Conservation (phyloP, 2,888 invertebrate genomes). For the Pycnomerus fuliginosus region DNA sequence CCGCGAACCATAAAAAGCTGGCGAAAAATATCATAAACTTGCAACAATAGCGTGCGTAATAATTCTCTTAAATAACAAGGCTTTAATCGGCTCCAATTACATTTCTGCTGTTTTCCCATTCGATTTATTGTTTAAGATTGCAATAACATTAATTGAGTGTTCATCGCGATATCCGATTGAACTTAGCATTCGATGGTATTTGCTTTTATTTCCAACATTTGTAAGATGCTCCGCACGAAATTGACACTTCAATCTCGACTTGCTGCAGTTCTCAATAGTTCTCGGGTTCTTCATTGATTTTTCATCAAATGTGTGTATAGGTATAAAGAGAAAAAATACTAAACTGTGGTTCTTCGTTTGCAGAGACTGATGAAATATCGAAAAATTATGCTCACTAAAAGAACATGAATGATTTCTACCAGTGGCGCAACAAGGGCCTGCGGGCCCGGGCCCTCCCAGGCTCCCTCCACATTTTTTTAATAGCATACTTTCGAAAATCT, state of each 20-base stretch:
- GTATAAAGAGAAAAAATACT: no score
- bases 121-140: slow-evolving; percentile 30
- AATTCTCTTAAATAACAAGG: slow-evolving; percentile 15
- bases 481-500: no score
- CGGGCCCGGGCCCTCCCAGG: no score
- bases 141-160: slow-evolving; percentile 33
- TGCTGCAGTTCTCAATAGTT: slow-evolving; percentile 33
- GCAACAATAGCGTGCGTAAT: slow-evolving; percentile 5
- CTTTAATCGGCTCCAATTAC: slow-evolving; percentile 24
- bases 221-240: slow-evolving; percentile 35
- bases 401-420: no score
- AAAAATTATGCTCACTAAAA: no score
- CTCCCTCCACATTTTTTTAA: no score
- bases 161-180: slow-evolving; percentile 13
- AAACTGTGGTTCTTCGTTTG: no score
- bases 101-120: slow-evolving; percentile 18
- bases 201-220: slow-evolving; percentile 37
- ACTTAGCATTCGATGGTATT: slow-evolving; percentile 25
- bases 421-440: no score
- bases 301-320: no score
- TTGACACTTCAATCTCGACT: slow-evolving; percentile 37
- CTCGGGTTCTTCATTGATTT: no score
- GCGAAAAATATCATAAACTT: slow-evolving; percentile 7
- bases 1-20: slow-evolving; percentile 11
- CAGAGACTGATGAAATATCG: no score